phyloP scores from a whole-genome alignment of 53 echinoderm and acorn worm genomes.

The Arbacia lixula region DNA sequence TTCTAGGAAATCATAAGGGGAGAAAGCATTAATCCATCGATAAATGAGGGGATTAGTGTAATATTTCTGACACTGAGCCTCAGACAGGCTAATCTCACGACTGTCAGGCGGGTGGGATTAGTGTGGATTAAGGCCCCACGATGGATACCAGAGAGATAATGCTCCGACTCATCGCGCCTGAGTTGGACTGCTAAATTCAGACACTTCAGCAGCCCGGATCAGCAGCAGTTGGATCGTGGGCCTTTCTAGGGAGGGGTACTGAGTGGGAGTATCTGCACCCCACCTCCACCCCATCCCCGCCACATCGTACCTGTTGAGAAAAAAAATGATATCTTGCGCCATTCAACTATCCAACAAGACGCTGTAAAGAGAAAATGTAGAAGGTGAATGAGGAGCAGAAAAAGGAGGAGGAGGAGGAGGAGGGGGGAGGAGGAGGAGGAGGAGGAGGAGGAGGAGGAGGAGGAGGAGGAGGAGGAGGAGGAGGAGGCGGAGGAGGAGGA shows the following conservation, averaged over 20 bases:
- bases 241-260: neutral
- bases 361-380: neutral
- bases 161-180: conserved; percentile 9
- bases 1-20: too few species aligned
- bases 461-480: neutral
- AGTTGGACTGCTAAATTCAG: conserved; percentile 20
- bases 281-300: neutral
- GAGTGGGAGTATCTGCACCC: neutral
- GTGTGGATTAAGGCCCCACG: neutral
- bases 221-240: neutral
- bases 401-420: neutral
- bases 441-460: neutral
- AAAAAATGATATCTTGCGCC: neutral
- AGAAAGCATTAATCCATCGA: conserved; percentile 31
- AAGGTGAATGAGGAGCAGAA: too few species aligned
- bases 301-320: neutral
- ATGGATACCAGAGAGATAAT: neutral
- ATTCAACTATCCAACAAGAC: too few species aligned
- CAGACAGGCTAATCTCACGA: conserved; percentile 29
- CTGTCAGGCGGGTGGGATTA: conserved; percentile 20
- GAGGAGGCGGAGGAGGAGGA: too few species aligned
- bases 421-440: neutral
- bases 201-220: neutral
- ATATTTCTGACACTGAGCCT: conserved; percentile 27
- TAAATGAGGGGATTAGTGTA: conserved; percentile 33